phyloP scores from a whole-genome alignment of 2,888 invertebrate species.

The Muscina levida region DNA sequence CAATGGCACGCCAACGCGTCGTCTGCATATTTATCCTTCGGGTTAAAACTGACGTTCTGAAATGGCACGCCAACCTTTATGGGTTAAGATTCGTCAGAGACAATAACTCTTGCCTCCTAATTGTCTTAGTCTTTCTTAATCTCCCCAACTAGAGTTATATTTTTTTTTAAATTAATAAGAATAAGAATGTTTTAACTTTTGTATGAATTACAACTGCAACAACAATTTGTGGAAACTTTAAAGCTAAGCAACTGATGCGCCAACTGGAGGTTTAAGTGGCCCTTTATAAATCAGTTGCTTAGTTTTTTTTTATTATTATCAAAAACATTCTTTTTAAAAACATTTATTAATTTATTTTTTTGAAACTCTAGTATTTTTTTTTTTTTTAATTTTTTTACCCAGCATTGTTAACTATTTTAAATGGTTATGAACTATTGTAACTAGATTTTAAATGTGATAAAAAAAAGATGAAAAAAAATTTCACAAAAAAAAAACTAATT shows the following conservation, averaged over 20 bases:
- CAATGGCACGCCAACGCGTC: constrained; percentile 71
- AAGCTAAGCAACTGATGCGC: background rate
- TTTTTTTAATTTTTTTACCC: constrained; percentile 44
- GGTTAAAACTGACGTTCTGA: background rate
- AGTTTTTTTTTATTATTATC: background rate
- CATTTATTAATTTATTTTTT: constrained; percentile 42
- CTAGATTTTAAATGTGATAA: constrained; percentile 40
- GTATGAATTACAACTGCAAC: constrained; percentile 16
- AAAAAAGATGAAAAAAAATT: constrained; percentile 16
- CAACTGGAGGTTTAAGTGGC: constrained; percentile 46
- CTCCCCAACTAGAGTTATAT: constrained; percentile 37
- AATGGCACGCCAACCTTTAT: constrained; percentile 48
- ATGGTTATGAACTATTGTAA: too few species aligned
- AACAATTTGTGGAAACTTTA: background rate
- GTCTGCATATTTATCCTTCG: constrained; percentile 25
- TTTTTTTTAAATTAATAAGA: constrained; percentile 42
- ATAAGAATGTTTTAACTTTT: background rate
- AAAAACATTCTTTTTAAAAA: constrained; percentile 23
- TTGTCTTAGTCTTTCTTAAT: constrained; percentile 46
- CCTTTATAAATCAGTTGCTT: constrained; percentile 27
- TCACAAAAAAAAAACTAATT: too few species aligned
- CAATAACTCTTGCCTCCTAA: constrained; percentile 39
- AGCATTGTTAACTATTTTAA: constrained; percentile 48
- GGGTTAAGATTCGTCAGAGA: constrained; percentile 49
- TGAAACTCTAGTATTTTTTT: constrained; percentile 42